phyloP scores from a whole-genome alignment of 2,797 vertebrate species.

The Scolopax bukidnonensis region DNA sequence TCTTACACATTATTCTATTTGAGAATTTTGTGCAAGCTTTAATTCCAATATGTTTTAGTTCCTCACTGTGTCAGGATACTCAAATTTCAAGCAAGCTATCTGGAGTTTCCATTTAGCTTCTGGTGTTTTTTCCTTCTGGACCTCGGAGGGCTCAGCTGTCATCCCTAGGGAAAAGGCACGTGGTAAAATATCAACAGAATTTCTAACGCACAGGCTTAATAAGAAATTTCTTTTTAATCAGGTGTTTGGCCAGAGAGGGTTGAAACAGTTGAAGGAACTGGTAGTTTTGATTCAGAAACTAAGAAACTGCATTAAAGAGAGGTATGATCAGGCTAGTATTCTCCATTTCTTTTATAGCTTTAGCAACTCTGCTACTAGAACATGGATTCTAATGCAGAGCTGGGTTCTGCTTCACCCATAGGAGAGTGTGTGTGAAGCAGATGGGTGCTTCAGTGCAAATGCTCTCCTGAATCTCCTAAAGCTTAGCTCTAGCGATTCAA shows the following conservation, averaged over 20 bases:
- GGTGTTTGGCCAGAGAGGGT: not conserved
- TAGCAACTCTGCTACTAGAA: not conserved
- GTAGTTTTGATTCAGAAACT: not conserved
- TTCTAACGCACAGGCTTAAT: not conserved
- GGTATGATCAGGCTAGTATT: not conserved
- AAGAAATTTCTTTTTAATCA: not conserved
- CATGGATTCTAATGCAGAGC: not conserved
- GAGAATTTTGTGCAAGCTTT: not conserved
- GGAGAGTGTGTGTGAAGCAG: not conserved
- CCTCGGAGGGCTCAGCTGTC: not conserved
- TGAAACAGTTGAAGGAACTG: not conserved
- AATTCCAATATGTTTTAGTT: not conserved
- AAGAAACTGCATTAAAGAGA: not conserved
- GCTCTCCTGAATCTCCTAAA: not conserved
- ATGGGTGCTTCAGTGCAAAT: not conserved
- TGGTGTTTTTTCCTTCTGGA: not conserved
- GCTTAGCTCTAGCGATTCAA: rapidly evolving
- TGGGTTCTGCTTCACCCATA: not conserved
- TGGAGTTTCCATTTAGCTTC: not conserved
- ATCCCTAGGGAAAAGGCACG: not conserved
- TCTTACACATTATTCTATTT: not conserved
- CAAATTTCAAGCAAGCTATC: not conserved
- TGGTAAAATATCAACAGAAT: not conserved
- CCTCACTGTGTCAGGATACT: not conserved
- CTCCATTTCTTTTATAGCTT: not conserved